These are phyloP conservation scores for Paelopatides confundens DNA, from an alignment of 53 echinoderm and acorn worm genomes.

Conservation along the genomic window DNA sequence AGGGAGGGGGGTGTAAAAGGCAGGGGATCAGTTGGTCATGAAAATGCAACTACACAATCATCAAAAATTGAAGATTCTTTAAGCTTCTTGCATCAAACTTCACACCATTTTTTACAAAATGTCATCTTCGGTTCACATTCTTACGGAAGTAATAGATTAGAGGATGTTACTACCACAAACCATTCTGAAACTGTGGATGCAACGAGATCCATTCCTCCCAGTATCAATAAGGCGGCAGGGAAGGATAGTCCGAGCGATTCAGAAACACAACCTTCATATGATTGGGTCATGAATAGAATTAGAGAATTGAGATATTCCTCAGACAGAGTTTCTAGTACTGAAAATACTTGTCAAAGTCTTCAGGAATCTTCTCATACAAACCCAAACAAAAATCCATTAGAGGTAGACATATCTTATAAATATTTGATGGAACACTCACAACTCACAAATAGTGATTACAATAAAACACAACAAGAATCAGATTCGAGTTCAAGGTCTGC, in stretches of 20 bases:
- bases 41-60: background rate
- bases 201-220: constrained; percentile 20
- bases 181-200: background rate
- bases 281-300: constrained; percentile 87
- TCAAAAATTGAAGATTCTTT: background rate
- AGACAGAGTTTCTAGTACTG: background rate
- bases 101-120: constrained; percentile 16
- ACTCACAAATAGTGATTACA: background rate
- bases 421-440: background rate
- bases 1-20: background rate
- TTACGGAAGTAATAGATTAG: background rate
- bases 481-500: background rate
- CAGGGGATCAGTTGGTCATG: background rate
- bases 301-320: constrained; percentile 61
- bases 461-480: background rate
- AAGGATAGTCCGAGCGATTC: background rate
- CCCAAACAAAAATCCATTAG: background rate
- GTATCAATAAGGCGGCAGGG: background rate
- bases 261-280: constrained; percentile 75
- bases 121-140: background rate
- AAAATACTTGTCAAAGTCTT: background rate
- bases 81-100: constrained; percentile 5
- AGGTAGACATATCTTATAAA: background rate
- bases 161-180: background rate
- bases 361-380: background rate